phyloP scores from a whole-genome alignment of 2,113 vertebrate genomes.

The Corythoichthys intestinalis region DNA sequence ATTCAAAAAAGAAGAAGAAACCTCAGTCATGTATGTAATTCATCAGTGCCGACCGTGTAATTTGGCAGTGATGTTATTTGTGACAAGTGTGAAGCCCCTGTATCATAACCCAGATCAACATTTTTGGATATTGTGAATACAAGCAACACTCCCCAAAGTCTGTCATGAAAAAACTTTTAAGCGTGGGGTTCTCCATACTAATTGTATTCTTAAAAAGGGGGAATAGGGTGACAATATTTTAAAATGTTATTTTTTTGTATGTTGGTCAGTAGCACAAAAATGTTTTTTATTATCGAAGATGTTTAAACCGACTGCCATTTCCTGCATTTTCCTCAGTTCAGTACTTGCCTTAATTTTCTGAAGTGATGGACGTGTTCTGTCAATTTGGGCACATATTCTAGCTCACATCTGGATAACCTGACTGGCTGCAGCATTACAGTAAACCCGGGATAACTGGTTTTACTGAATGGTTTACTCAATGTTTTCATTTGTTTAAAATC shows the following conservation, averaged over 20 bases:
- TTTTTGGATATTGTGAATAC: slow-evolving; percentile 44
- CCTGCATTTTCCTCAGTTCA: slow-evolving; percentile 66
- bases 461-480: slow-evolving; percentile 41
- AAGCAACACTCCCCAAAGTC: slow-evolving; percentile 46
- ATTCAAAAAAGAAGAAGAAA: slow-evolving; percentile 27
- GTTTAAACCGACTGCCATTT: slow-evolving; percentile 62
- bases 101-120: slow-evolving; percentile 49
- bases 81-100: slow-evolving; percentile 57
- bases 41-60: slow-evolving; percentile 52
- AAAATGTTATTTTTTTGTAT: slow-evolving; percentile 67
- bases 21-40: slow-evolving; percentile 49
- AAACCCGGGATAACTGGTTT: slow-evolving; percentile 37
- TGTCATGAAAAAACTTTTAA: slow-evolving; percentile 22
- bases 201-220: slow-evolving; percentile 44
- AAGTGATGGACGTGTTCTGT: slow-evolving; percentile 47
- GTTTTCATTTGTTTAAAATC: slow-evolving; percentile 40
- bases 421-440: slow-evolving; percentile 19
- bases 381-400: slow-evolving; percentile 37
- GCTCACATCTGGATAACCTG: slow-evolving; percentile 18
- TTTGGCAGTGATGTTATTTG: slow-evolving; percentile 51
- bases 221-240: slow-evolving; percentile 60
- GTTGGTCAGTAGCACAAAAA: slow-evolving; percentile 76
- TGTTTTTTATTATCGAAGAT: slow-evolving; percentile 51
- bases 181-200: slow-evolving; percentile 29
- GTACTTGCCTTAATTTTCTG: slow-evolving; percentile 76